Percentiles rank a stretch among this genome's conserved stretches.
phyloP scores from a whole-genome alignment of 2,797 vertebrate species.

The Lepus townsendii region DNA sequence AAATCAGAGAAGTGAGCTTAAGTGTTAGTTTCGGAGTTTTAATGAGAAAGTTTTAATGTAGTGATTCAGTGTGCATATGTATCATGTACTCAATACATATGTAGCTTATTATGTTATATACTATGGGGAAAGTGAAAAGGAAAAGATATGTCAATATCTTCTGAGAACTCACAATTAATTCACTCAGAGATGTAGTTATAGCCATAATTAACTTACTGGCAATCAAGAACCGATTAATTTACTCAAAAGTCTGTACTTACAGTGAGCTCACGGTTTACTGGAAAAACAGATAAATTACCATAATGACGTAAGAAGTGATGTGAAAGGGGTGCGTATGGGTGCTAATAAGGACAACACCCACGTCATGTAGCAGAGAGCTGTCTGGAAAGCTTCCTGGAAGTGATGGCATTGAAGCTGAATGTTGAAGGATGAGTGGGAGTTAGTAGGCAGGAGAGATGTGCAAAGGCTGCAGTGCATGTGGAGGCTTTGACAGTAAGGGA shows the following conservation, averaged over 20 bases:
- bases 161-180: conserved; percentile 25
- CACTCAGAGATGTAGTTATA: background rate
- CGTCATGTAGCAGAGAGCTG: background rate
- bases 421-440: background rate
- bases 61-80: background rate
- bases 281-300: conserved; percentile 2
- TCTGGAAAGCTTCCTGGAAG: conserved; percentile 10
- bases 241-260: conserved; percentile 15
- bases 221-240: conserved; percentile 13
- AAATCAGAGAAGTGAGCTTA: background rate
- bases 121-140: background rate
- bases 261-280: background rate
- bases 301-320: background rate
- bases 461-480: too few relatives aligned
- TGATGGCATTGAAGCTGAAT: background rate
- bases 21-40: conserved; percentile 31
- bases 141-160: background rate
- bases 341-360: background rate
- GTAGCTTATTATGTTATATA: background rate
- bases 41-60: conserved; percentile 7
- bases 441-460: background rate
- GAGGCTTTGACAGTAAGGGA: background rate
- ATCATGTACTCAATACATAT: background rate
- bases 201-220: conserved; percentile 4
- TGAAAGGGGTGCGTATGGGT: background rate